phyloP scores from a whole-genome alignment of 2,113 vertebrate genomes.

The Monarcha castaneiventris region DNA sequence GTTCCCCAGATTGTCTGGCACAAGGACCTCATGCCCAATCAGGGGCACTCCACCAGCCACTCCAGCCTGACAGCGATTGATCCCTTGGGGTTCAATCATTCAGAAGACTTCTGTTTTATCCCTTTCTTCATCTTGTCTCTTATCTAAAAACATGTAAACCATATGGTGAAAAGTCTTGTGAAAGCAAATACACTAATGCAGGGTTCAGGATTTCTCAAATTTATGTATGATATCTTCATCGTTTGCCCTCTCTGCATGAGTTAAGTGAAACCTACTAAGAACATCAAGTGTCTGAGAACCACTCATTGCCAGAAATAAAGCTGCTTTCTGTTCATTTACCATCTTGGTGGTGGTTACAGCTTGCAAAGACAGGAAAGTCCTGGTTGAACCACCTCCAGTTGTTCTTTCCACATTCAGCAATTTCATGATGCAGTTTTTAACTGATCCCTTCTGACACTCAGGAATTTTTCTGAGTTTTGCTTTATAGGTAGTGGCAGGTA shows the following conservation, averaged over 20 bases:
- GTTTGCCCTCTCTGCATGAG: not conserved
- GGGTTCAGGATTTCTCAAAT: not conserved
- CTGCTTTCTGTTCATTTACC: not conserved
- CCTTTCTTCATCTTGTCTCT: not conserved
- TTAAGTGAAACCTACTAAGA: not conserved
- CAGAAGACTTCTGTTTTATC: not conserved
- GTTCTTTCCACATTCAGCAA: not conserved
- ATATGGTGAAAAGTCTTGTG: not conserved
- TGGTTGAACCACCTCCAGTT: not conserved
- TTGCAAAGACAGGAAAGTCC: not conserved
- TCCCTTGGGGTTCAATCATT: not conserved
- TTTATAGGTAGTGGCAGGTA: not conserved
- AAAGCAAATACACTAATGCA: not conserved
- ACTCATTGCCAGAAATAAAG: not conserved
- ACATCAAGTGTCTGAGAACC: not conserved
- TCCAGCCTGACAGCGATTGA: accelerated
- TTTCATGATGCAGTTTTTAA: not conserved
- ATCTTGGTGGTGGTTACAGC: not conserved
- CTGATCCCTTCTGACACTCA: not conserved
- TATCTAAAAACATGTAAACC: not conserved
- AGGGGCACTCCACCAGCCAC: no score
- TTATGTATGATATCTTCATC: not conserved
- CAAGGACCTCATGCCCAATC: not conserved
- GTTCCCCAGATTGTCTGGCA: not conserved
- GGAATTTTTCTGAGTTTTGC: not conserved